Conservation (phyloP, 2,888 invertebrate species). For the Drosophila peninsularis region DNA sequence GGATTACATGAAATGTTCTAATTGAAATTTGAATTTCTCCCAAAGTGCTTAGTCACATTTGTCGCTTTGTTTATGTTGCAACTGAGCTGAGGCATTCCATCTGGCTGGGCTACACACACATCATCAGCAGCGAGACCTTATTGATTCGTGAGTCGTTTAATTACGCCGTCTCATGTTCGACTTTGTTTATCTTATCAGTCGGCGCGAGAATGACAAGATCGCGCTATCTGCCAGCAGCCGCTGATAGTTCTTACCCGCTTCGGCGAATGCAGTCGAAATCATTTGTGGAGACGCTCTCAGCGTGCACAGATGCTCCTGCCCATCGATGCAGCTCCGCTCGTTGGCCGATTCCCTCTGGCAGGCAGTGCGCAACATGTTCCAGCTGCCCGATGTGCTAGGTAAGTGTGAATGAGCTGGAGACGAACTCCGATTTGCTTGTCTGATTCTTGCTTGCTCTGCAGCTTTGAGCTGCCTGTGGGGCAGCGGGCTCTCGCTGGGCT, state of each 20-base stretch:
- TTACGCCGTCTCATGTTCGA: slow-evolving; percentile 40
- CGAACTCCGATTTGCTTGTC: background rate
- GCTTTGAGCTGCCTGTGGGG: slow-evolving; percentile 72
- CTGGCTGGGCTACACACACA: background rate
- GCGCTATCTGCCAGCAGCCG: slow-evolving; percentile 25
- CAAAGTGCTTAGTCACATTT: background rate
- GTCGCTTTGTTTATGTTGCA: slow-evolving; percentile 25
- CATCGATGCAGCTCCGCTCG: slow-evolving; percentile 34
- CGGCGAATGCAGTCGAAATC: slow-evolving; percentile 37
- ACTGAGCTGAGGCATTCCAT: slow-evolving; percentile 10
- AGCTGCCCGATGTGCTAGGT: slow-evolving; percentile 67
- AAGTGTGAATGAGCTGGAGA: background rate
- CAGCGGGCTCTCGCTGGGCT: slow-evolving; percentile 74
- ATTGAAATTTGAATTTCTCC: too few species aligned
- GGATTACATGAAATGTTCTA: background rate
- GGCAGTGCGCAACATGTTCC: slow-evolving; percentile 47
- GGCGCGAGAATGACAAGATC: slow-evolving; percentile 28
- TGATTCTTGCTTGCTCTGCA: slow-evolving; percentile 13
- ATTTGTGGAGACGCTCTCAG: slow-evolving; percentile 32
- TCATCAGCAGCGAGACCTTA: slow-evolving; percentile 1
- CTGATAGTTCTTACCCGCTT: slow-evolving; percentile 2
- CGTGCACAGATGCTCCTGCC: slow-evolving; percentile 44
- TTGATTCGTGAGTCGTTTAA: slow-evolving; percentile 37
- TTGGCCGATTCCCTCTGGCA: slow-evolving; percentile 53
- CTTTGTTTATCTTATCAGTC: slow-evolving; percentile 41